Evolutionary conservation across 2,113 vertebrate genomes (phyloP).

Genomic region (Plotosus lineatus): DNA sequence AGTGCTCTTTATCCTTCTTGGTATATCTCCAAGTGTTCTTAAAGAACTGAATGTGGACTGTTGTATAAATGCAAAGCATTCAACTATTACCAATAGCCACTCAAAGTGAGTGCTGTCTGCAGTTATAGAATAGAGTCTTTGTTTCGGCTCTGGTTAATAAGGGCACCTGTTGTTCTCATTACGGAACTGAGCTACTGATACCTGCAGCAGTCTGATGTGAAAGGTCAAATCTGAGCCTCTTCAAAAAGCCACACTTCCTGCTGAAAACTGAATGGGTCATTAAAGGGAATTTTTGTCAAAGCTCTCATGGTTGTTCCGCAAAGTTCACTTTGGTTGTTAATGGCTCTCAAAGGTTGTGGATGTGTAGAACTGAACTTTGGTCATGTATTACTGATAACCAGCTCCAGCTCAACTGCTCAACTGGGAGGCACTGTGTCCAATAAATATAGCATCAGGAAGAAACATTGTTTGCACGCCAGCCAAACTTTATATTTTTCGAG

Average conservation of each 20-base stretch:
- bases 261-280: constrained; percentile 35
- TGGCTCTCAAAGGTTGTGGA: constrained; percentile 17
- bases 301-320: constrained; percentile 14
- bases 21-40: background rate
- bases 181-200: constrained; percentile 40
- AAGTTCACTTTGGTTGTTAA: constrained; percentile 25
- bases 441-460: constrained; percentile 16
- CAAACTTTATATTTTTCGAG: background rate
- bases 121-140: constrained; percentile 50
- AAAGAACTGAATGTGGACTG: constrained; percentile 10
- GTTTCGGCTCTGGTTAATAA: constrained; percentile 45
- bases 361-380: background rate
- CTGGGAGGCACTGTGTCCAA: constrained; percentile 15
- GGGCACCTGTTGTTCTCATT: constrained; percentile 48
- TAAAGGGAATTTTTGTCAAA: constrained; percentile 31
- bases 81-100: constrained; percentile 31
- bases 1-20: background rate
- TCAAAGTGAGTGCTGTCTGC: constrained; percentile 30
- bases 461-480: background rate
- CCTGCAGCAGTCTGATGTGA: constrained; percentile 33
- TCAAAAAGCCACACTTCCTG: constrained; percentile 45
- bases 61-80: constrained; percentile 23
- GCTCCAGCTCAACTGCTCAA: background rate
- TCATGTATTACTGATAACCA: constrained; percentile 2
- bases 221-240: constrained; percentile 41